phyloP scores from a whole-genome alignment of 2,797 vertebrate species.

The Phoebastria nigripes region DNA sequence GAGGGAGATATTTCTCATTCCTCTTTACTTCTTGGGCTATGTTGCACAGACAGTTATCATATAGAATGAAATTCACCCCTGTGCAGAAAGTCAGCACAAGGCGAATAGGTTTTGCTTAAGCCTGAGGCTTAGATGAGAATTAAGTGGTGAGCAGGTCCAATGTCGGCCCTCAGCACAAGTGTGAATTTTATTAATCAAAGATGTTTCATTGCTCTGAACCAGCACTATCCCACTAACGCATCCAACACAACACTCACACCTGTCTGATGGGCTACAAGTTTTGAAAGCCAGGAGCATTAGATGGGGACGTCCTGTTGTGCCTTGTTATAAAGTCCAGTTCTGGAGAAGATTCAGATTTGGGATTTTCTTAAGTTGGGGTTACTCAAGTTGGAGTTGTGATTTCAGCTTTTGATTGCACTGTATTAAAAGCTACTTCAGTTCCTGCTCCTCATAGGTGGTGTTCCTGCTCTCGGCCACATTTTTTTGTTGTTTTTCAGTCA shows the following conservation, averaged over 20 bases:
- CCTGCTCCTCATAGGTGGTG: not conserved
- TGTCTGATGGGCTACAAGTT: not conserved
- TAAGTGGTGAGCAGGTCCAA: not conserved
- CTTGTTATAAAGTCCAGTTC: not conserved
- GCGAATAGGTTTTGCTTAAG: not conserved
- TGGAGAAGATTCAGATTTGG: not conserved
- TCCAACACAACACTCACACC: not conserved
- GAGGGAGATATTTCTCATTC: conserved; percentile 18
- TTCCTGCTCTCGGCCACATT: not conserved
- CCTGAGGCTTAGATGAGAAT: not conserved
- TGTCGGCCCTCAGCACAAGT: not conserved
- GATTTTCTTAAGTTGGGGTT: not conserved
- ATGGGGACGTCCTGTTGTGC: not conserved
- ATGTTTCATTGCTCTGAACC: not conserved
- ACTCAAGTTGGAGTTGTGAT: not conserved
- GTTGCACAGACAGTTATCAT: not conserved
- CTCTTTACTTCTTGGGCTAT: not conserved
- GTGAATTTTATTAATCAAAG: not conserved
- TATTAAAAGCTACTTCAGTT: not conserved
- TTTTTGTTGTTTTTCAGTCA: not conserved
- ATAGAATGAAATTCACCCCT: not conserved
- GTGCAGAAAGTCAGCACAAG: not conserved
- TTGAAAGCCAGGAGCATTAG: not conserved
- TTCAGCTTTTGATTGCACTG: not conserved
- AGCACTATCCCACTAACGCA: not conserved